These are phyloP conservation scores for Callosobruchus maculatus DNA, from an alignment of 2,888 invertebrate genomes.

Conservation along the genomic window DNA sequence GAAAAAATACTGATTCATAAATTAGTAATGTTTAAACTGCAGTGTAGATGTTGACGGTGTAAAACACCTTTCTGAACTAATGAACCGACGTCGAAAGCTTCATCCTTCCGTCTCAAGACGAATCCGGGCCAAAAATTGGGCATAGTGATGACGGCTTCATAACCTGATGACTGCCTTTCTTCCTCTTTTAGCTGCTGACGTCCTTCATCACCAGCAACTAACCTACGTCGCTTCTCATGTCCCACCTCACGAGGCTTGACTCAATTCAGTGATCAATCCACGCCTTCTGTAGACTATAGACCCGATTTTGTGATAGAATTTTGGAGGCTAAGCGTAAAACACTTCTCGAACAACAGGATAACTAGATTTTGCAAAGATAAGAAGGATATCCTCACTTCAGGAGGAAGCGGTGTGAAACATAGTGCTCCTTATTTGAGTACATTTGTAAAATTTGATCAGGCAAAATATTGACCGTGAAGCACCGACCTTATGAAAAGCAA, in stretches of 20 bases:
- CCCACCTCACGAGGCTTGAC: conserved; percentile 79
- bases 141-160: conserved; percentile 83
- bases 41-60: too few species aligned
- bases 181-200: conserved; percentile 74
- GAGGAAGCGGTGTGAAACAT: too few species aligned
- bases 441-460: too few species aligned
- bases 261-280: conserved; percentile 89
- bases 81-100: conserved; percentile 55
- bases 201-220: conserved; percentile 71
- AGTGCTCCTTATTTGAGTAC: too few species aligned
- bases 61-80: too few species aligned
- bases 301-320: conserved; percentile 80
- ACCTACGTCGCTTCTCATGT: conserved; percentile 57
- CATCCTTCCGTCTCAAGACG: conserved; percentile 71
- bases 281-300: conserved; percentile 83
- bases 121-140: conserved; percentile 86
- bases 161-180: conserved; percentile 86
- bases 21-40: too few species aligned
- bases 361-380: too few species aligned
- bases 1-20: too few species aligned
- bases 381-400: too few species aligned
- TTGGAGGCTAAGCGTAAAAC: conserved; percentile 75
- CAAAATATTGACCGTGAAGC: too few species aligned
- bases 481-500: too few species aligned
- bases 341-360: conserved; percentile 56